A percentile compares a stretch with the other conserved stretches of the same genome.
Conservation (phyloP, 2,888 invertebrate species). For the Patella caerulea region DNA sequence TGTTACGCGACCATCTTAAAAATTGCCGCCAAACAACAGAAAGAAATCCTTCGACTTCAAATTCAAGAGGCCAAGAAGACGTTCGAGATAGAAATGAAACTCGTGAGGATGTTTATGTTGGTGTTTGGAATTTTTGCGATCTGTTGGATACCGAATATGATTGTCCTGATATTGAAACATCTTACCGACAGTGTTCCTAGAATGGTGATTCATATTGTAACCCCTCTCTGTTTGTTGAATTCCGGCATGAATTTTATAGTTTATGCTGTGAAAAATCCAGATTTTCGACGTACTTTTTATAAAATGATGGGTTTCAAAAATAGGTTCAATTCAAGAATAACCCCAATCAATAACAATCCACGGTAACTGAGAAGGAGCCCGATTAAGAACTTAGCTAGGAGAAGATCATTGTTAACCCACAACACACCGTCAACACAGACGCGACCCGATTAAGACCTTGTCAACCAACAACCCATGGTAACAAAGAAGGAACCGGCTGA, state of each 20-base stretch:
- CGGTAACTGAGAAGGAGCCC: no score
- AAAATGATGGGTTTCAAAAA: background rate
- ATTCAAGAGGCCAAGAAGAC: background rate
- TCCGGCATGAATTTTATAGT: slow-evolving; percentile 19
- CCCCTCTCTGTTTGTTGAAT: background rate
- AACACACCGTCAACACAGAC: no score
- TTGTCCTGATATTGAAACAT: background rate
- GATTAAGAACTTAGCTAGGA: no score
- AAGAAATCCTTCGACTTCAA: no score
- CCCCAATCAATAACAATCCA: no score
- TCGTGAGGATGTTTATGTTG: slow-evolving; percentile 15
- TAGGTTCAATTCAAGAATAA: no score
- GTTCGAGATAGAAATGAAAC: background rate
- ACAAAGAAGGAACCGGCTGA: no score
- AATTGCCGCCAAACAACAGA: background rate
- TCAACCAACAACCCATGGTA: no score
- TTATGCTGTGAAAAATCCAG: slow-evolving; percentile 11
- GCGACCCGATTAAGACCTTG: no score
- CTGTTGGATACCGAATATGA: slow-evolving; percentile 14
- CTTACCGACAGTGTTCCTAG: background rate
- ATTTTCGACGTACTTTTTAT: slow-evolving; percentile 7
- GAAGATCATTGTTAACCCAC: no score
- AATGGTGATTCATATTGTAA: background rate
- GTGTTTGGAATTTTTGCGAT: slow-evolving; percentile 17
- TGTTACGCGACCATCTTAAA: slow-evolving; percentile 1